Evolutionary conservation across 2,888 invertebrate genomes (phyloP), one percentile per base, ranked within the genome.

Genomic region (Leptogaster cylindrica): DNA sequence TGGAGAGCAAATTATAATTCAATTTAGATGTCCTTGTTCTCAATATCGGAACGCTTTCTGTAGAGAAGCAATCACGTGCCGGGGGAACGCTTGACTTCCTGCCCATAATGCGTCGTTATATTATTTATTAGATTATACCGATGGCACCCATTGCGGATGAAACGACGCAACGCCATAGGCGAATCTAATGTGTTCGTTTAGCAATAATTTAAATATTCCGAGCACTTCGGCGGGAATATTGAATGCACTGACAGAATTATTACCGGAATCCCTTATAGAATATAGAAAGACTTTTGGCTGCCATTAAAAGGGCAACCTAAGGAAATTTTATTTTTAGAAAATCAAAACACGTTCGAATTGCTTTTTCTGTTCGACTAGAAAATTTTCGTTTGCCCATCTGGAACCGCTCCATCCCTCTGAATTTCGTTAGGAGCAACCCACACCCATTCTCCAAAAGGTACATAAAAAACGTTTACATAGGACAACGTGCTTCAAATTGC

Each of bases 401-500:
- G 28, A 61, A 44, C 44, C 44, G 61, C 23, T 41, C 18, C 44
- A 44, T 14, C 2, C 44, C 23, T 28, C 10, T 44, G 28, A 25
- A 25, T 23, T 36, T 12, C 10, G 46, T 0, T 46, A 27, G 14
- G 28, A 61, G 61, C 41, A 46, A 44, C 25, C 39, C 28, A 16
- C 27, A 2, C 14, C n/a, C 16, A 12, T 27, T 61, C 8, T 8
- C 6, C 36, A 18, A 10, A 46, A 65, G 50, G 65, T 65, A 65
- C 51, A 65, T 50, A 55, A 39, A 55, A 65, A 50, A 65, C 51
- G 65, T 65, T 65, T 70, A 72, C 71, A 72, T 72, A 73, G 72
- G 71, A 73, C 73, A 73, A 73, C 73, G 73, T 73, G 73, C 73
- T 73, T 73, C 72, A 71, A 73, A 73, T 72, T 72, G 73, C 73